phyloP scores from a whole-genome alignment of 1,140 invertebrate species.

The Globodera ellingtonae region DNA sequence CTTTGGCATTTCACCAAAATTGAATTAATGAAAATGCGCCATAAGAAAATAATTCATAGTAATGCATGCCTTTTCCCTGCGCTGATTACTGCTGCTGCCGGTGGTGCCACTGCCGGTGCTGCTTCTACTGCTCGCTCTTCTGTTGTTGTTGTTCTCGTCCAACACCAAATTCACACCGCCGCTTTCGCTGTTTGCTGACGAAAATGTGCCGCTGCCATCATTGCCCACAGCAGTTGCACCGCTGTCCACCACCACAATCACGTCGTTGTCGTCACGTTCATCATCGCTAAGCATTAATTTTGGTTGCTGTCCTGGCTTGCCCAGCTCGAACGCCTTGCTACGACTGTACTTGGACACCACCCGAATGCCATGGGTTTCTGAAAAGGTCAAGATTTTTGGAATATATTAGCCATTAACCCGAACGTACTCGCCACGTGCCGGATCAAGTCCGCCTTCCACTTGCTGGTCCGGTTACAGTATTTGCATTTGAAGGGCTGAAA shows the following conservation, averaged over 20 bases:
- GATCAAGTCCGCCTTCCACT: conserved; percentile 65
- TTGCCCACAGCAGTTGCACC: too few species aligned
- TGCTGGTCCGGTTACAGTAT: conserved; percentile 62
- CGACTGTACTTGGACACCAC: conserved; percentile 65
- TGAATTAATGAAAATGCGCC: too few species aligned
- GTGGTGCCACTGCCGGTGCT: neutral
- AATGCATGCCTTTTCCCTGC: neutral
- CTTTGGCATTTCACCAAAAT: too few species aligned
- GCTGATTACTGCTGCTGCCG: neutral
- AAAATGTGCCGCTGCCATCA: neutral
- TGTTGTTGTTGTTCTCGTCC: neutral
- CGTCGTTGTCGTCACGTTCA: too few species aligned
- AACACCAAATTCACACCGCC: neutral
- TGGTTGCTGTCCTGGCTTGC: neutral
- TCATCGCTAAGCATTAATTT: too few species aligned
- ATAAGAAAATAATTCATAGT: too few species aligned
- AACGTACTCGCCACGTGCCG: conserved; percentile 64
- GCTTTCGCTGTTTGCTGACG: neutral
- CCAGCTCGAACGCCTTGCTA: conserved; percentile 57
- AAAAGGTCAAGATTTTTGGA: too few species aligned
- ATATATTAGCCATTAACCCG: neutral
- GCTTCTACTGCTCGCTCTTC: neutral
- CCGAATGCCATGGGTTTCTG: conserved; percentile 65
- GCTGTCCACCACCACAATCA: too few species aligned
- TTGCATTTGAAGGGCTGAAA: conserved; percentile 64